Evolutionary conservation across 2,113 vertebrate species (phyloP).

Genomic region (Neotragus pygmaeus): DNA sequence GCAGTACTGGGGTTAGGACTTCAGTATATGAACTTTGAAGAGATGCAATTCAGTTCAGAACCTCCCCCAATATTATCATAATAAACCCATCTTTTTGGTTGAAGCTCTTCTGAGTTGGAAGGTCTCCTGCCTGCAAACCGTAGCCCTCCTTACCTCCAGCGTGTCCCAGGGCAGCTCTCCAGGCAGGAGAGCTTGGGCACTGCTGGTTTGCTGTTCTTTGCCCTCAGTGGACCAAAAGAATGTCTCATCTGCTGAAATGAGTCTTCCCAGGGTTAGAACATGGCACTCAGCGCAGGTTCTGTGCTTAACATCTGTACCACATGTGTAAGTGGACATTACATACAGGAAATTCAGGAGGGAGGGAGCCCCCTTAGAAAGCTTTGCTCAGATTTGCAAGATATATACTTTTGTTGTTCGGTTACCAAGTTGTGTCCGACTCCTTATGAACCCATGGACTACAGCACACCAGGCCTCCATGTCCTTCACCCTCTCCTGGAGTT

Average conservation of each 20-base stretch:
- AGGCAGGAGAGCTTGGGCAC: not conserved
- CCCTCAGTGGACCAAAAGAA: fast-evolving
- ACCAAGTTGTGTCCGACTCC: not conserved
- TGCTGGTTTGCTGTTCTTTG: not conserved
- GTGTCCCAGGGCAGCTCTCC: not conserved
- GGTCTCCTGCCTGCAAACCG: not conserved
- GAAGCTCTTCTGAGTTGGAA: not conserved
- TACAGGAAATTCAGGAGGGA: not conserved
- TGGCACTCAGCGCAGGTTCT: fast-evolving
- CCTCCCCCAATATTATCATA: not conserved
- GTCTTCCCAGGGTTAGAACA: not conserved
- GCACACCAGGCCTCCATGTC: not conserved
- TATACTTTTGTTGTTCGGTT: not conserved
- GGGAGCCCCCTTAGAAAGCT: not conserved
- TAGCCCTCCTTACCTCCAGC: not conserved
- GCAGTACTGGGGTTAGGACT: too few relatives aligned
- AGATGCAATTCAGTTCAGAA: too few relatives aligned
- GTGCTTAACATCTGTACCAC: fast-evolving
- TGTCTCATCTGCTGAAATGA: not conserved
- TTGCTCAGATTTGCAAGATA: not conserved
- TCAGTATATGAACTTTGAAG: not conserved
- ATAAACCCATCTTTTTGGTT: not conserved
- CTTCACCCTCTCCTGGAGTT: not conserved
- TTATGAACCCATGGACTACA: not conserved
- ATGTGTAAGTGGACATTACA: fast-evolving